Percentiles rank a stretch among this genome's conserved stretches.
Conservation (phyloP, 2,113 vertebrate species). For the Ceratotherium simum region DNA sequence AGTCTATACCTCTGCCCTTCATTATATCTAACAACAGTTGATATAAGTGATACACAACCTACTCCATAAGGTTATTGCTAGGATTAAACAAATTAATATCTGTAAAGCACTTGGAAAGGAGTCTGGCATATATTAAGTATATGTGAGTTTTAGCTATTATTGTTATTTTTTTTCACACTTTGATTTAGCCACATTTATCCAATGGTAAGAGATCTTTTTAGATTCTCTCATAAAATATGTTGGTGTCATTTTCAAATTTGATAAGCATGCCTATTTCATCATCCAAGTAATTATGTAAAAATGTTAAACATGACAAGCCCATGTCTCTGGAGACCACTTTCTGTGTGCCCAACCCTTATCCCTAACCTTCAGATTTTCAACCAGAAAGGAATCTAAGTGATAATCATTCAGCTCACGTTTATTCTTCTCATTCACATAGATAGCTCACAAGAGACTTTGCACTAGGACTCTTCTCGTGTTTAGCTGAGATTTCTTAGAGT, state of each 20-base stretch:
- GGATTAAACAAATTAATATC: not conserved
- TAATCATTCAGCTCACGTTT: not conserved
- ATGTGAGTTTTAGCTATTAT: conserved; percentile 23
- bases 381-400: not conserved
- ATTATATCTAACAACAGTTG: not conserved
- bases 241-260: not conserved
- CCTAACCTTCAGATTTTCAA: not conserved
- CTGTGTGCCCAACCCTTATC: not conserved
- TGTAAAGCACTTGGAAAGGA: not conserved
- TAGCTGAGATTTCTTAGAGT: not conserved
- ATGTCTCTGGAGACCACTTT: not conserved
- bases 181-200: not conserved
- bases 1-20: not conserved
- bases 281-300: not conserved
- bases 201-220: not conserved
- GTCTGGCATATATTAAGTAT: not conserved
- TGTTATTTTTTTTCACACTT: not conserved
- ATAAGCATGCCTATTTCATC: not conserved
- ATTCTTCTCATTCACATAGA: not conserved
- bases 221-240: not conserved
- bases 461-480: not conserved
- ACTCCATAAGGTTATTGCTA: not conserved
- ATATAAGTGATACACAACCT: not conserved
- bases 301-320: not conserved
- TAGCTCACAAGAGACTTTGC: not conserved